Evolutionary conservation across 2,888 invertebrate species (phyloP), one percentile per base, ranked within the genome.

Genomic region (Nomada fucata): DNA sequence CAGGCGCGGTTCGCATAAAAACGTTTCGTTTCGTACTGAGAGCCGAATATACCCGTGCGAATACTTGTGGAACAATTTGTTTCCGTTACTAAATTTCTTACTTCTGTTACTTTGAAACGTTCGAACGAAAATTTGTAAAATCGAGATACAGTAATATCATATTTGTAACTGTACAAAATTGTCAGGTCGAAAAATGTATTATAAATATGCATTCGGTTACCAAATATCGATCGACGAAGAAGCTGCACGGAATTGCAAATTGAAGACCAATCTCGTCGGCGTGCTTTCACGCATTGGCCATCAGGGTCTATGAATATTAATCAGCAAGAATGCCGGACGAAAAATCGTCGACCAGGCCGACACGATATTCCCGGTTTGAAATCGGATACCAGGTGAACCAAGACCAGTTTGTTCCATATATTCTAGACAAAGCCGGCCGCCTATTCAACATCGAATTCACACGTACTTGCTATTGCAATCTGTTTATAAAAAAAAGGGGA

Each of bases 231-330:
- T 29, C 44, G 11, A 10, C n/a, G 11, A 20, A 77, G 57, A 68
- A 67, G 59, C 47, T 68, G 59, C 26, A 23, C 42, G 67, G 20
- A 75, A 65, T 82, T 76, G 60, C 65, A 67, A 68, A 71, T 52
- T 61, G 44, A 70, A 26, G 11, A 68, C 26, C 85, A 81, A 81
- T 84, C 72, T 84, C 80, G 26, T 85, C 63, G 53, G 29, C 20
- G 26, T 13, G 67, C 72, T 71, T 73, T 70, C 73, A 85, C 69
- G 84, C 78, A 67, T 78, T 74, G 53, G 42, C 76, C 72, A 63
- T 75, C 75, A 67, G 47, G 18, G 59, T 76, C 82, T 82, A 85
- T 85, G 84, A 86, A 86, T 85, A 85, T 86, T 85, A 82, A 85
- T 82, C 75, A 73, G 78, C 42, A 26, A 53, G 2, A 47, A 67